Percentiles rank a stretch among this genome's conserved stretches.
Evolutionary conservation across 2,888 invertebrate species (phyloP).

Genomic region (Rhagium mordax): DNA sequence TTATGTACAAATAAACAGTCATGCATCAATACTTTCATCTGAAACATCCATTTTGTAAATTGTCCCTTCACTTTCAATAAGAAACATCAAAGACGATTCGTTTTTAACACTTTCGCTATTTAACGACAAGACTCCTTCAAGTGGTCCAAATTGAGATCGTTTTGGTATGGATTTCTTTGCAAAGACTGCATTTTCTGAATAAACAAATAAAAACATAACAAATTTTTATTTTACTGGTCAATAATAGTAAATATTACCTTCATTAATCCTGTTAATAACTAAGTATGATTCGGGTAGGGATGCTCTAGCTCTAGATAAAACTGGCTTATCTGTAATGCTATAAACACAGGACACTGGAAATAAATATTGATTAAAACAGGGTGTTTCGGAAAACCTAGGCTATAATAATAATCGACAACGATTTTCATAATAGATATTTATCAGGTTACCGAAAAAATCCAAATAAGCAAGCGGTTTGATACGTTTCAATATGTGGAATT

Average conservation of each 20-base stretch:
- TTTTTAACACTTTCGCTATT: slow-evolving; percentile 48
- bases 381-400: no score
- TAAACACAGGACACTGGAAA: slow-evolving; percentile 64
- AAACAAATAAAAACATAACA: not conserved
- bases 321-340: slow-evolving; percentile 75
- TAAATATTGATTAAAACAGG: slow-evolving; percentile 5
- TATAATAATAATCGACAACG: no score
- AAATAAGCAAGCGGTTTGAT: no score
- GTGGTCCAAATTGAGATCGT: slow-evolving; percentile 85
- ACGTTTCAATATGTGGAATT: no score
- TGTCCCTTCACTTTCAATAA: slow-evolving; percentile 72
- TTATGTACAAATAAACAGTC: not conserved
- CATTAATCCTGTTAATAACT: slow-evolving; percentile 71
- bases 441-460: no score
- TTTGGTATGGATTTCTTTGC: slow-evolving; percentile 80
- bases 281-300: slow-evolving; percentile 81
- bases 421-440: no score
- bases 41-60: slow-evolving; percentile 74
- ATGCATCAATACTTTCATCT: slow-evolving; percentile 74
- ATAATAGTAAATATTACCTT: slow-evolving; percentile 54
- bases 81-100: slow-evolving; percentile 59
- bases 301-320: slow-evolving; percentile 84
- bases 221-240: not conserved
- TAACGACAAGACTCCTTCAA: slow-evolving; percentile 77
- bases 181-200: slow-evolving; percentile 74